Evolutionary conservation across 2,797 vertebrate genomes (phyloP).

Genomic region (Synanceia verrucosa): DNA sequence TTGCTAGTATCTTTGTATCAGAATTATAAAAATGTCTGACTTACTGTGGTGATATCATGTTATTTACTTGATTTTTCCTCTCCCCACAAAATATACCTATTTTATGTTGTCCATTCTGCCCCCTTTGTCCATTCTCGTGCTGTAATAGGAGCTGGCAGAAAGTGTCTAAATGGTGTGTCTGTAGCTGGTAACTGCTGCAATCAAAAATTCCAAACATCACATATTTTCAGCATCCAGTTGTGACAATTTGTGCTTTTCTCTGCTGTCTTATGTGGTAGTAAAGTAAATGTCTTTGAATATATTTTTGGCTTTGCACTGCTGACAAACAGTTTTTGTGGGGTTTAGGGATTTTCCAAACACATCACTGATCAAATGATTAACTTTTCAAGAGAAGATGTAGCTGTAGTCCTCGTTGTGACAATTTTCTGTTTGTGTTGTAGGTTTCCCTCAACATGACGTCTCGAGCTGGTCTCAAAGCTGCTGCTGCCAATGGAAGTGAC

Average conservation of each 20-base stretch:
- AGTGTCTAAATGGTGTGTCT: background rate
- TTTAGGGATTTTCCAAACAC: background rate
- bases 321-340: background rate
- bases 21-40: background rate
- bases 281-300: background rate
- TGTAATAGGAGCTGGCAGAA: background rate
- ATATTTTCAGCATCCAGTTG: background rate
- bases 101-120: background rate
- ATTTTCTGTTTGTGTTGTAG: slow-evolving; percentile 30
- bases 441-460: slow-evolving; percentile 86
- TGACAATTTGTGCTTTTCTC: background rate
- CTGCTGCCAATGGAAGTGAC: slow-evolving; percentile 88
- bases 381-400: background rate
- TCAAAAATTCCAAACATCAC: background rate
- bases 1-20: background rate
- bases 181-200: background rate
- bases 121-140: background rate
- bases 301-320: background rate
- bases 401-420: background rate
- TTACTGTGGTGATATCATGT: background rate
- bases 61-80: background rate
- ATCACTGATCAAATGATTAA: background rate
- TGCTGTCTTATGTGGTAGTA: background rate
- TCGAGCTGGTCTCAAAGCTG: slow-evolving; percentile 85
- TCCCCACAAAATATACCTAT: background rate